Conservation (phyloP, 1,140 invertebrate genomes). For the Drosophila nikananu region DNA sequence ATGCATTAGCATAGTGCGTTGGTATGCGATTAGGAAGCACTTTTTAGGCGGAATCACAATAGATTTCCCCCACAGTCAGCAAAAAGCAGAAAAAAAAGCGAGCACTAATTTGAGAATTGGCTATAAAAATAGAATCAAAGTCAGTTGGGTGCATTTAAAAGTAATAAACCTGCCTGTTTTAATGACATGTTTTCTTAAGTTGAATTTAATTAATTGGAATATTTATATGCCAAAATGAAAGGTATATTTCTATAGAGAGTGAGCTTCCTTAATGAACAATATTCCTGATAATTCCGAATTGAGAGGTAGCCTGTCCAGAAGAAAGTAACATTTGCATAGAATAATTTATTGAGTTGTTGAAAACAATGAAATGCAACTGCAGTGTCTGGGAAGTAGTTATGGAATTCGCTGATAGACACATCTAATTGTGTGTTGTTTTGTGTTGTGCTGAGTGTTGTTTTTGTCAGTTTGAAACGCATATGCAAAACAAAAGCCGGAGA, state of each 20-base stretch:
- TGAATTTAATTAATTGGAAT: not conserved
- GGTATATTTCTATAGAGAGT: no score
- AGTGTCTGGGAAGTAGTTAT: slow-evolving; percentile 34
- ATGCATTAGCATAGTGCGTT: slow-evolving; percentile 47
- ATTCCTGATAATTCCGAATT: not conserved
- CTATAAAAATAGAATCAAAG: slow-evolving; percentile 1
- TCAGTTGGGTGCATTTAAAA: not conserved
- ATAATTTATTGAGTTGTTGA: slow-evolving; percentile 20
- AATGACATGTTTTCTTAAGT: slow-evolving; percentile 5
- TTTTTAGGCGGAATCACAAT: slow-evolving; percentile 18
- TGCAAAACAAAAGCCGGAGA: slow-evolving; percentile 47
- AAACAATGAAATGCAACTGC: slow-evolving; percentile 10
- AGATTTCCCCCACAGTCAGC: slow-evolving; percentile 4
- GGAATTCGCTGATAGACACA: slow-evolving; percentile 52
- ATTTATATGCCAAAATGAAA: not conserved
- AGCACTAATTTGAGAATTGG: slow-evolving; percentile 3
- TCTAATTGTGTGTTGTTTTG: slow-evolving; percentile 36
- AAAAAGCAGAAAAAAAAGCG: slow-evolving; percentile 1
- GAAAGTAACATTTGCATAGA: not conserved
- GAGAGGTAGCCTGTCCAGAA: not conserved
- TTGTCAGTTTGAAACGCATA: slow-evolving; percentile 30
- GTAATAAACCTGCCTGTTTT: not conserved
- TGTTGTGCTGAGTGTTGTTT: slow-evolving; percentile 13
- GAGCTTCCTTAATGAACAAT: not conserved
- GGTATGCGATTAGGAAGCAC: slow-evolving; percentile 37